Conservation (phyloP, 2,888 invertebrate genomes). For the Diadegma fenestrale region DNA sequence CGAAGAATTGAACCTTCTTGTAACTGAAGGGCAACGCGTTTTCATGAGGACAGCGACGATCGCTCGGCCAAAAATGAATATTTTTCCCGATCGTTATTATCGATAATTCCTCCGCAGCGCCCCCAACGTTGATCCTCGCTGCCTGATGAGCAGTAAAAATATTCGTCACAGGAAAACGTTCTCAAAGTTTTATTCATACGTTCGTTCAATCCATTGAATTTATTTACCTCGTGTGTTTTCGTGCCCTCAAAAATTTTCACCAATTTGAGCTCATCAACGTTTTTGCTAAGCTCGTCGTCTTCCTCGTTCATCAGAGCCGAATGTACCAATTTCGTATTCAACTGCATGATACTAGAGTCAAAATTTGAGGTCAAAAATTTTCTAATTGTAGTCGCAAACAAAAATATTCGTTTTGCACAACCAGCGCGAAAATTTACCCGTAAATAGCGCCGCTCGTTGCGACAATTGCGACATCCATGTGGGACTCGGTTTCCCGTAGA, state of each 20-base stretch:
- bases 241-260: slow-evolving; percentile 69
- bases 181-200: not conserved
- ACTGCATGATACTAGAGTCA: slow-evolving; percentile 47
- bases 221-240: slow-evolving; percentile 27
- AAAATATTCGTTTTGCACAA: not conserved
- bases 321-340: slow-evolving; percentile 67
- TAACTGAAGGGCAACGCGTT: slow-evolving; percentile 69
- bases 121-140: slow-evolving; percentile 59
- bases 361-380: not conserved
- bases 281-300: slow-evolving; percentile 52
- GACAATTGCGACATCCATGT: slow-evolving; percentile 70
- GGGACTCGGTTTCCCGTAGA: slow-evolving; percentile 63
- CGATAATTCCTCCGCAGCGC: slow-evolving; percentile 55
- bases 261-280: slow-evolving; percentile 68
- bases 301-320: slow-evolving; percentile 62
- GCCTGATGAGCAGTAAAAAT: slow-evolving; percentile 68
- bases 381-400: not conserved
- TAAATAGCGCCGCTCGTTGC: slow-evolving; percentile 73
- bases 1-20: slow-evolving; percentile 75
- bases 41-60: slow-evolving; percentile 61
- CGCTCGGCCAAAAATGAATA: slow-evolving; percentile 74
- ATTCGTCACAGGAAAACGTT: not conserved
- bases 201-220: not conserved
- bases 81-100: slow-evolving; percentile 73
- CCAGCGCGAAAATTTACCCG: slow-evolving; percentile 69